phyloP scores from a whole-genome alignment of 2,113 vertebrate genomes.

The Okapia johnstoni region DNA sequence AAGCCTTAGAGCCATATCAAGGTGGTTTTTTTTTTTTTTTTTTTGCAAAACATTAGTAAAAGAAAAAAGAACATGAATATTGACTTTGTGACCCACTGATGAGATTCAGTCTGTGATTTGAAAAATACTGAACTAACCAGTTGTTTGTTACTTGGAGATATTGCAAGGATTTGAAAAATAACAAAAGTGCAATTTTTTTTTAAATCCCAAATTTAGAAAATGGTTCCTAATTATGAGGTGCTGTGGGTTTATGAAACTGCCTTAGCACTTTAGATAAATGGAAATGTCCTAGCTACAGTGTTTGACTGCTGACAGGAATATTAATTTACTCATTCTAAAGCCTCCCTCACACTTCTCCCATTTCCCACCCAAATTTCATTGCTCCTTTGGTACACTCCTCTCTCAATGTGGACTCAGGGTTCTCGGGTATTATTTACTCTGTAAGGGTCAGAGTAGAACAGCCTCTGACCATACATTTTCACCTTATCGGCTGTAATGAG shows the following conservation, averaged over 20 bases:
- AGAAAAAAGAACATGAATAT: neutral
- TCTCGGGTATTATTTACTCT: neutral
- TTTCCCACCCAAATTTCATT: neutral
- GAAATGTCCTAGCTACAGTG: neutral
- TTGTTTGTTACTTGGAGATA: neutral
- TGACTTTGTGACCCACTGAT: neutral
- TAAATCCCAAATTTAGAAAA: neutral
- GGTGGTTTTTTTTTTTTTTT: neutral
- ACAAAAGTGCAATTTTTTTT: neutral
- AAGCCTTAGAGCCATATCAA: neutral
- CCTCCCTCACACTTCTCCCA: fast-evolving
- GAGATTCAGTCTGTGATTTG: neutral
- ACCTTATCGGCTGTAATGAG: fast-evolving
- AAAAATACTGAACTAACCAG: neutral
- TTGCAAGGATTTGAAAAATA: neutral
- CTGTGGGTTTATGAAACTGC: neutral
- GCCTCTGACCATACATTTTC: neutral
- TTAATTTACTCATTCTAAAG: neutral
- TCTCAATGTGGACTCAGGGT: neutral
- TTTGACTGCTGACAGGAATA: neutral
- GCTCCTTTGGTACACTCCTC: neutral
- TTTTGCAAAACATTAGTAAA: neutral
- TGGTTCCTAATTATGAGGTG: neutral
- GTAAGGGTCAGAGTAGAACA: neutral
- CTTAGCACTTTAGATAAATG: neutral